Evolutionary conservation across 2,888 invertebrate genomes (phyloP).

Genomic region (Aspidiotus destructor): DNA sequence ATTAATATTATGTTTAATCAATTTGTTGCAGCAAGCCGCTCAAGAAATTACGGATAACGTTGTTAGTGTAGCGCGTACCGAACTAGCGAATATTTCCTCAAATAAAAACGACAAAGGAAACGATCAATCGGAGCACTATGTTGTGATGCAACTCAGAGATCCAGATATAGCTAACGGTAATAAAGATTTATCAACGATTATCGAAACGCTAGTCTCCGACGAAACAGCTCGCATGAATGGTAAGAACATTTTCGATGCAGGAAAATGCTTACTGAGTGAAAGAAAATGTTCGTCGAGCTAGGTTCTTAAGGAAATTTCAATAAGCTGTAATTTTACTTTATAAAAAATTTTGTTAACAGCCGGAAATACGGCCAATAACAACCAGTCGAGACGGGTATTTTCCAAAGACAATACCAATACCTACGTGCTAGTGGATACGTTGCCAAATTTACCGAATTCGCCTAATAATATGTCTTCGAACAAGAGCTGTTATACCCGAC

Average conservation of each 20-base stretch:
- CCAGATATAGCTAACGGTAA: conserved; percentile 25
- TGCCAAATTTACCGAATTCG: conserved; percentile 26
- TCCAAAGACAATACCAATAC: conserved; percentile 28
- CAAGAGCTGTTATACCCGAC: conserved; percentile 19
- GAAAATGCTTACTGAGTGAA: not conserved
- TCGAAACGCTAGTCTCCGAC: conserved; percentile 64
- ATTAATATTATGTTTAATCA: no score
- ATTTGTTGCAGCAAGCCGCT: conserved; percentile 56
- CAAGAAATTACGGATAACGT: conserved; percentile 82
- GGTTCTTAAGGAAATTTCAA: not conserved
- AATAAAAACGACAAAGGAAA: conserved; percentile 14
- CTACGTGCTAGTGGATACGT: conserved; percentile 25
- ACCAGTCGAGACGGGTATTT: conserved; percentile 18
- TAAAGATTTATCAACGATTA: conserved; percentile 70
- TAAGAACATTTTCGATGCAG: conserved; percentile 8
- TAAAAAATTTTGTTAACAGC: conserved; percentile 6
- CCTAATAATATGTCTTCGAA: conserved; percentile 23
- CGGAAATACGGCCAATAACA: conserved; percentile 27
- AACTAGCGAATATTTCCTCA: conserved; percentile 24
- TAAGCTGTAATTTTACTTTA: not conserved
- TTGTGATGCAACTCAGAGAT: conserved; percentile 26
- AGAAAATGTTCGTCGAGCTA: not conserved
- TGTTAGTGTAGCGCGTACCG: conserved; percentile 50
- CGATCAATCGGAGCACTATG: conserved; percentile 31
- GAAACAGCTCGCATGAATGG: conserved; percentile 34